Evolutionary conservation across 2,888 invertebrate species (phyloP).

Genomic region (Allophyes oxyacanthae): DNA sequence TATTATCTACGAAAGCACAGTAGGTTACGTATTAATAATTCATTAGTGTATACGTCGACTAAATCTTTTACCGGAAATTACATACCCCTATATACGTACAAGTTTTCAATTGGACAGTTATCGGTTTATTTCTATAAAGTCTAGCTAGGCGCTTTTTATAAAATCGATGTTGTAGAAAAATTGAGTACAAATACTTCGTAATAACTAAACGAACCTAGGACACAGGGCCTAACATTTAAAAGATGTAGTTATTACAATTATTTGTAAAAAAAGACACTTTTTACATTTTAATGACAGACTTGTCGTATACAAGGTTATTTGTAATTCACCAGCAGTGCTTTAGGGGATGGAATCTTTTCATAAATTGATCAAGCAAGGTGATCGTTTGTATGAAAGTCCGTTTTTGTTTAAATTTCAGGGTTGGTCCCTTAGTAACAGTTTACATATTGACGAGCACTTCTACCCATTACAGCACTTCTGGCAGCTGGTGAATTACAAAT

Average conservation of each 20-base stretch:
- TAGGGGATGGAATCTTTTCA: too few species aligned
- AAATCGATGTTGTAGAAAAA: constrained; percentile 68
- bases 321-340: too few species aligned
- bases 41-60: constrained; percentile 42
- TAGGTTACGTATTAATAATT: constrained; percentile 55
- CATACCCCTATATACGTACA: constrained; percentile 47
- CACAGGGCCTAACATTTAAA: constrained; percentile 26
- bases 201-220: constrained; percentile 37
- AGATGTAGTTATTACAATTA: not conserved
- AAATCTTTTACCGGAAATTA: constrained; percentile 44
- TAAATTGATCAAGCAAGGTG: too few species aligned
- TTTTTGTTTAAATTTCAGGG: too few species aligned
- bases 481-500: too few species aligned
- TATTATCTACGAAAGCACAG: constrained; percentile 63
- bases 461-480: too few species aligned
- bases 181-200: constrained; percentile 53
- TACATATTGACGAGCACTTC: too few species aligned
- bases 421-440: too few species aligned
- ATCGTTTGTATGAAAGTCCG: too few species aligned
- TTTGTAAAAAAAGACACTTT: not conserved
- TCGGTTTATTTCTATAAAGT: constrained; percentile 52
- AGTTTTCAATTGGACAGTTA: constrained; percentile 61
- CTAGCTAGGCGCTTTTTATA: constrained; percentile 63
- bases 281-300: constrained; percentile 19
- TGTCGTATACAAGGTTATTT: not conserved